These are phyloP conservation scores for Colaptes auratus DNA, from an alignment of 2,113 vertebrate genomes.

Conservation along the genomic window DNA sequence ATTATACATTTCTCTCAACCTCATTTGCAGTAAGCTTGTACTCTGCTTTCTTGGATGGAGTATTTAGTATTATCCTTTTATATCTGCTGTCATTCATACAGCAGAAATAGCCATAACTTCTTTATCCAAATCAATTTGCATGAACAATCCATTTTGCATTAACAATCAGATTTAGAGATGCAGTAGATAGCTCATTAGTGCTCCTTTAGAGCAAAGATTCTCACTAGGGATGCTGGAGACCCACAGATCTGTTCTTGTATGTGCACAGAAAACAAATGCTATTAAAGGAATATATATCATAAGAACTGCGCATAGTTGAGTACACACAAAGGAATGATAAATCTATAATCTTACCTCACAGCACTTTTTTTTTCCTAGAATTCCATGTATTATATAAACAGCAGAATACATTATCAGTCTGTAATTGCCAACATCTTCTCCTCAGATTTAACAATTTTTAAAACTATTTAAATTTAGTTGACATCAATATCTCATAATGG, in stretches of 20 bases:
- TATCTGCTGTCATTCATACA: slow-evolving; percentile 11
- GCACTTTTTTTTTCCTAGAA: background rate
- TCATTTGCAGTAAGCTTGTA: background rate
- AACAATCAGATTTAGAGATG: slow-evolving; percentile 62
- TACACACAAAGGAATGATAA: background rate
- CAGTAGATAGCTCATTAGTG: slow-evolving; percentile 25
- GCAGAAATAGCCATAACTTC: slow-evolving; percentile 38
- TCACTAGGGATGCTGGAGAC: slow-evolving; percentile 13
- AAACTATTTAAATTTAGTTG: background rate
- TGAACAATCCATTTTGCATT: slow-evolving; percentile 46
- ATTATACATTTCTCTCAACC: background rate
- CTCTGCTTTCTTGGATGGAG: background rate
- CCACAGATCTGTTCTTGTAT: background rate
- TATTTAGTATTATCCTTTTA: slow-evolving; percentile 3
- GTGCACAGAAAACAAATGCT: slow-evolving; percentile 14
- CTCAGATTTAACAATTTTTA: background rate
- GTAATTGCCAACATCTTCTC: background rate
- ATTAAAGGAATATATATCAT: background rate
- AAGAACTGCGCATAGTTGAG: background rate
- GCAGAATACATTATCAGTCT: background rate
- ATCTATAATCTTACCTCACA: background rate
- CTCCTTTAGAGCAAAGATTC: slow-evolving; percentile 23
- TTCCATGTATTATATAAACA: slow-evolving; percentile 11
- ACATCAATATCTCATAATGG: background rate
- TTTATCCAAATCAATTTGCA: slow-evolving; percentile 56